A percentile compares a stretch with the other conserved stretches of the same genome.
Conservation (phyloP, 2,797 vertebrate species). For the Muraenolepis orangiensis region DNA sequence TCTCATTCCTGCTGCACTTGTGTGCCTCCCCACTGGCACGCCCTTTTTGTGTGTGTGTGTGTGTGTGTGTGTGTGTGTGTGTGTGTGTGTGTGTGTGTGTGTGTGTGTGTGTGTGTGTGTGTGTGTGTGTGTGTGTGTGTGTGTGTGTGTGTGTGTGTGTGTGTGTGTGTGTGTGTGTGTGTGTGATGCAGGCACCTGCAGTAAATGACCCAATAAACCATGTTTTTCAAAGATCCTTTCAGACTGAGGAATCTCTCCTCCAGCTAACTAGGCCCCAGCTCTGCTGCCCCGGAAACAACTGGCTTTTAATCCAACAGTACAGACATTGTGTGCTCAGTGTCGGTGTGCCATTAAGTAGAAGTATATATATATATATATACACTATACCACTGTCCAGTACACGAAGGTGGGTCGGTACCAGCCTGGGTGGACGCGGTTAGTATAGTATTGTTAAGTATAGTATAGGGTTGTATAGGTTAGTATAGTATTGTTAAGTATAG, state of each 20-base stretch:
- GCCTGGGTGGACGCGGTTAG: too few species aligned
- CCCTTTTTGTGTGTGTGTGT: conserved; percentile 28
- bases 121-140: conserved; percentile 6
- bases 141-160: conserved; percentile 17
- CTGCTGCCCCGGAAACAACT: not conserved
- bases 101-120: conserved; percentile 17
- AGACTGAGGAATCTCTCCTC: conserved; percentile 40
- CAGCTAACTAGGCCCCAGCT: conserved; percentile 34
- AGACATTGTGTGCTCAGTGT: too few species aligned
- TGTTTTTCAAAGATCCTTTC: conserved; percentile 64
- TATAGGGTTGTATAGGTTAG: too few species aligned
- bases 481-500: too few species aligned
- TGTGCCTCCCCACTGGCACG: conserved; percentile 27
- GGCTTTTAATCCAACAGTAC: not conserved
- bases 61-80: conserved; percentile 1
- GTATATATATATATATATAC: too few species aligned
- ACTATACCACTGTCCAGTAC: not conserved
- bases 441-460: too few species aligned
- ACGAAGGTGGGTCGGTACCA: not conserved
- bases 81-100: conserved; percentile 14
- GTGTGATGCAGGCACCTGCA: conserved; percentile 42
- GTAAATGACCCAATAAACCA: conserved; percentile 67
- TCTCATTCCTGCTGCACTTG: conserved; percentile 31
- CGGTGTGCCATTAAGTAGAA: not conserved
- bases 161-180: conserved; percentile 17